Evolutionary conservation across 2,888 invertebrate genomes (phyloP).

Genomic region (Melitaea athalia): DNA sequence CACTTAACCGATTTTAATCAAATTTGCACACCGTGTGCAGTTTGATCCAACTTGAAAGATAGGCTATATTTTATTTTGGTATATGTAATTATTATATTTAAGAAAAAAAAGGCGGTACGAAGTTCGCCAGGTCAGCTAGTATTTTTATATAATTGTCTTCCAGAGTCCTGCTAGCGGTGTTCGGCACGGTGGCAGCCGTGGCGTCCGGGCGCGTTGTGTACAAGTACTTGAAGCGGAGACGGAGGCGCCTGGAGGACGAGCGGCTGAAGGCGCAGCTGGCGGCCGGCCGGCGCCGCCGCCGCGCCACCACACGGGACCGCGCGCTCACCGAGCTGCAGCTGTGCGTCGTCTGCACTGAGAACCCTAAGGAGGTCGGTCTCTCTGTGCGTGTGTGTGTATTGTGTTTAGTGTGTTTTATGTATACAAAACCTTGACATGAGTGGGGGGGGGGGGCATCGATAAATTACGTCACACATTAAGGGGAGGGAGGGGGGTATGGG

Average conservation of each 20-base stretch:
- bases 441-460: no score
- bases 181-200: constrained; percentile 79
- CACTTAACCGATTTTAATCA: no score
- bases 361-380: constrained; percentile 87
- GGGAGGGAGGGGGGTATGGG: no score
- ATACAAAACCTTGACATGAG: no score
- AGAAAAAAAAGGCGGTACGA: no score
- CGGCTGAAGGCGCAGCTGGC: constrained; percentile 84
- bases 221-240: constrained; percentile 74
- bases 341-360: constrained; percentile 93
- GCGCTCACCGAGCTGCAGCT: constrained; percentile 85
- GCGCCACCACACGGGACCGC: constrained; percentile 84
- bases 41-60: no score
- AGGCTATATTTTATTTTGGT: no score
- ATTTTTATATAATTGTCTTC: neutral
- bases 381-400: no score
- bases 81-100: no score
- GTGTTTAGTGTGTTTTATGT: neutral
- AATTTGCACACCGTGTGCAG: no score
- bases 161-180: constrained; percentile 81
- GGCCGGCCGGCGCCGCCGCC: constrained; percentile 84
- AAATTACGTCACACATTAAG: no score
- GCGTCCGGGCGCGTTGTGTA: constrained; percentile 79
- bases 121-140: no score
- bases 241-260: constrained; percentile 81